Conservation (phyloP, 2,888 invertebrate species). For the Ectemnius continuus region DNA sequence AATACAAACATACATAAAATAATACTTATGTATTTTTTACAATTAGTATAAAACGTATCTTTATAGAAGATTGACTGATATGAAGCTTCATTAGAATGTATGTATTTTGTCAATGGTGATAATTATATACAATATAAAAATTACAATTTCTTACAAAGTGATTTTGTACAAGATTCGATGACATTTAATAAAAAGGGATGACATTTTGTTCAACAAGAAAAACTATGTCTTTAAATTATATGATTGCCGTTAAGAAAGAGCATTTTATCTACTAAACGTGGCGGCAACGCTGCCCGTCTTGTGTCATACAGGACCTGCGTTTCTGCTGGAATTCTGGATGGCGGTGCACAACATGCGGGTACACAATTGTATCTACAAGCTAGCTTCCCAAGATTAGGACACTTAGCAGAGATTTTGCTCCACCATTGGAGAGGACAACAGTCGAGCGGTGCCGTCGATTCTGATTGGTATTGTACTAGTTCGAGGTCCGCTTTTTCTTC, state of each 20-base stretch:
- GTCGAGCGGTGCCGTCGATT: slow-evolving; percentile 77
- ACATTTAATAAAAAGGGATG: slow-evolving; percentile 38
- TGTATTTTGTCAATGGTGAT: slow-evolving; percentile 33
- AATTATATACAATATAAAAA: slow-evolving; percentile 48
- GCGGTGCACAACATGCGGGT: slow-evolving; percentile 77
- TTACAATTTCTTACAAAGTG: slow-evolving; percentile 30
- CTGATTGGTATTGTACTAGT: slow-evolving; percentile 78
- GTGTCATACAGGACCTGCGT: slow-evolving; percentile 74
- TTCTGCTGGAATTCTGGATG: slow-evolving; percentile 75
- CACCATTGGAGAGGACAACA: slow-evolving; percentile 79
- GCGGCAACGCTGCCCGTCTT: slow-evolving; percentile 74
- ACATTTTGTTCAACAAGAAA: slow-evolving; percentile 3
- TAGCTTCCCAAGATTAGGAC: slow-evolving; percentile 76
- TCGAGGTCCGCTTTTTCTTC: slow-evolving; percentile 78
- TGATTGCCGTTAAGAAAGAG: slow-evolving; percentile 76
- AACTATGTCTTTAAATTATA: slow-evolving; percentile 53
- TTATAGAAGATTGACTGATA: background rate
- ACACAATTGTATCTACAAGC: slow-evolving; percentile 78
- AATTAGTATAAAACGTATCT: slow-evolving; percentile 6
- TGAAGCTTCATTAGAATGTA: background rate
- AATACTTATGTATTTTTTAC: slow-evolving; percentile 12
- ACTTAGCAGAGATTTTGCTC: slow-evolving; percentile 75
- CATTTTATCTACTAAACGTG: slow-evolving; percentile 75
- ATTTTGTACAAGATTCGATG: slow-evolving; percentile 37
- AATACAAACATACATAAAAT: no score